A percentile compares a stretch with the other conserved stretches of the same genome.
Evolutionary conservation across 2,888 invertebrate genomes (phyloP).

Genomic region (Brachynemurus nebulosus): DNA sequence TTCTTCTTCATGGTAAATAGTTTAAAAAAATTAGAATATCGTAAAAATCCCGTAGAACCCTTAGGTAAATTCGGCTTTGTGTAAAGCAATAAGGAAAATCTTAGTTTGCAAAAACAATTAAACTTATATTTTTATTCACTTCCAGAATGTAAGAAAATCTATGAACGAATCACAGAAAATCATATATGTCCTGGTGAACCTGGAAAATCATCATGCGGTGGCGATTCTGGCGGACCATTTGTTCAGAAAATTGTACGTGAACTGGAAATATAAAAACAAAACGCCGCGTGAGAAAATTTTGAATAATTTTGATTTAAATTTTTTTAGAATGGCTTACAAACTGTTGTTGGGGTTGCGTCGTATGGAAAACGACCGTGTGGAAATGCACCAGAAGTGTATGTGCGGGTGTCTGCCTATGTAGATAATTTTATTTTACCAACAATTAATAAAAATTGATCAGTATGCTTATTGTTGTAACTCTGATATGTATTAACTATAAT

Average conservation of each 20-base stretch:
- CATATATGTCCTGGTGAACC: constrained; percentile 1
- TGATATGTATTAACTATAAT: no score
- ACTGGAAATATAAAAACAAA: neutral
- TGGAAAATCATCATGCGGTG: neutral
- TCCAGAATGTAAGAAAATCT: neutral
- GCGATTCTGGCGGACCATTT: neutral
- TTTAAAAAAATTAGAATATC: no score
- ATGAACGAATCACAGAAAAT: neutral
- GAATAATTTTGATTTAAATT: neutral
- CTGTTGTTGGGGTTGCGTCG: neutral
- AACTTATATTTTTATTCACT: neutral
- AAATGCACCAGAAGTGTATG: neutral
- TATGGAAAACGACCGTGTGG: neutral
- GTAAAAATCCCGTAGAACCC: no score
- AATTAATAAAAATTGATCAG: neutral
- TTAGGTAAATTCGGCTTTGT: no score
- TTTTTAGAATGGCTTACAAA: neutral
- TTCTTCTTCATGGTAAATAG: no score
- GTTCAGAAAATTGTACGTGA: neutral
- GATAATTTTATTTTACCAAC: neutral
- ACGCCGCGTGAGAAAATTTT: neutral
- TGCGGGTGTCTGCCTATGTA: neutral
- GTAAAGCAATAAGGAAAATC: no score
- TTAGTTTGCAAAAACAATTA: neutral
- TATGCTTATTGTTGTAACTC: no score